Percentiles rank a stretch among this genome's conserved stretches.
Evolutionary conservation across 2,888 invertebrate genomes (phyloP).

Genomic region (Bursaphelenchus okinawaensis): DNA sequence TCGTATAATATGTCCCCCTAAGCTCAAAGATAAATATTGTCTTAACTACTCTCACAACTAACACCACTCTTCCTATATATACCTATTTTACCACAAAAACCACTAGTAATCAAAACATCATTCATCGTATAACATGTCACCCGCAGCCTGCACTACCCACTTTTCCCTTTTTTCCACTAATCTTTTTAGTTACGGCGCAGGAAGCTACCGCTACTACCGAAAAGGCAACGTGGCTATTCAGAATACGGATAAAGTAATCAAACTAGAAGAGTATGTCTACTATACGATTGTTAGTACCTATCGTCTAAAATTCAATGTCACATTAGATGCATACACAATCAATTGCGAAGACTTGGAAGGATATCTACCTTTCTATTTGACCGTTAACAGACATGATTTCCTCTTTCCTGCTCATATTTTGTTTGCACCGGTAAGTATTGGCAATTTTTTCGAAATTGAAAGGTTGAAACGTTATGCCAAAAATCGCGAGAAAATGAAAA

Average conservation of each 20-base stretch:
- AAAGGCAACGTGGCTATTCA: not conserved
- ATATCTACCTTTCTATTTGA: not conserved
- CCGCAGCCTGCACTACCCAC: too few species aligned
- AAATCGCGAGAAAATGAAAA: too few species aligned
- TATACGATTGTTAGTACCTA: not conserved
- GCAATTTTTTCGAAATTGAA: too few species aligned
- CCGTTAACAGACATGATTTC: not conserved
- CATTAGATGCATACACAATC: not conserved
- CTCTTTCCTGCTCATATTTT: not conserved
- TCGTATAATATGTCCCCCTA: too few species aligned
- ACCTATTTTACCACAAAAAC: too few species aligned
- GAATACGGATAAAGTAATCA: not conserved
- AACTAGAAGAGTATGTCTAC: not conserved
- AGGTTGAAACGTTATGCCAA: too few species aligned
- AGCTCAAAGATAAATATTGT: too few species aligned
- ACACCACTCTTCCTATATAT: too few species aligned
- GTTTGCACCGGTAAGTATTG: not conserved
- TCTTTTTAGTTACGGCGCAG: not conserved
- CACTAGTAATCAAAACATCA: too few species aligned
- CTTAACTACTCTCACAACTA: too few species aligned
- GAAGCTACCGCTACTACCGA: not conserved
- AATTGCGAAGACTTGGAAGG: not conserved
- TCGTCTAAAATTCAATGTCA: not conserved
- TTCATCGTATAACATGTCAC: too few species aligned
- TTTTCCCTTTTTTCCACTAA: too few species aligned